Evolutionary conservation across 2,797 vertebrate genomes (phyloP).

Genomic region (Semotilus atromaculatus): DNA sequence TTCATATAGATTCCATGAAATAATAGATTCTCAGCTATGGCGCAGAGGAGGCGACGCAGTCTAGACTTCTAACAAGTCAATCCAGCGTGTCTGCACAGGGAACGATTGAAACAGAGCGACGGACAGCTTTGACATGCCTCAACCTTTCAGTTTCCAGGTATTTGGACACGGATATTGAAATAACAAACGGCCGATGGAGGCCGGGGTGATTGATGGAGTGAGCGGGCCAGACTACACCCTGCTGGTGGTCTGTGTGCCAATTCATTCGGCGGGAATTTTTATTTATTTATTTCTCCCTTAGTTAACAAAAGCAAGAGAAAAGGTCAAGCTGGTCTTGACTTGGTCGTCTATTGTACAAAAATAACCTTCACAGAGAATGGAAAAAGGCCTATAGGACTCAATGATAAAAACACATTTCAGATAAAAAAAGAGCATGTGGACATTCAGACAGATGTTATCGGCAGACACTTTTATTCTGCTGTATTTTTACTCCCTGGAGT

Average conservation of each 20-base stretch:
- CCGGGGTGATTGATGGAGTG: slow-evolving; percentile 35
- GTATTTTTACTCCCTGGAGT: slow-evolving; percentile 31
- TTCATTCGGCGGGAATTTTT: slow-evolving; percentile 42
- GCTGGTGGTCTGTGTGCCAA: slow-evolving; percentile 42
- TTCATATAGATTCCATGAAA: background rate
- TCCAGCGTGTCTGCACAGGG: background rate
- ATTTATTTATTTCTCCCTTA: slow-evolving; percentile 10
- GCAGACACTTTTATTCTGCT: slow-evolving; percentile 63
- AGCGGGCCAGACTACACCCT: slow-evolving; percentile 30
- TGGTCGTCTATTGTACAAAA: slow-evolving; percentile 57
- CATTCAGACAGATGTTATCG: slow-evolving; percentile 70
- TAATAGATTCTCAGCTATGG: background rate
- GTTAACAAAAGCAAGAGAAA: slow-evolving; percentile 55
- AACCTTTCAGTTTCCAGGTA: slow-evolving; percentile 52
- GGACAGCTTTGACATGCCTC: slow-evolving; percentile 38
- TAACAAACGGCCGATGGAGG: slow-evolving; percentile 22
- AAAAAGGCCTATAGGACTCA: slow-evolving; percentile 71
- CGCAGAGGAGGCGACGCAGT: background rate
- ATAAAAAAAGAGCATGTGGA: slow-evolving; percentile 68
- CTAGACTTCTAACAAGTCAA: slow-evolving; percentile 28
- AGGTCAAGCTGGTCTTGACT: slow-evolving; percentile 56
- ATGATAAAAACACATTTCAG: slow-evolving; percentile 66
- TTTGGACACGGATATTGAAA: slow-evolving; percentile 47
- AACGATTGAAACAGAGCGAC: slow-evolving; percentile 19
- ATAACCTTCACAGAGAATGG: slow-evolving; percentile 71